Conservation (phyloP, 1,140 invertebrate species). For the Palaemon carinicauda region DNA sequence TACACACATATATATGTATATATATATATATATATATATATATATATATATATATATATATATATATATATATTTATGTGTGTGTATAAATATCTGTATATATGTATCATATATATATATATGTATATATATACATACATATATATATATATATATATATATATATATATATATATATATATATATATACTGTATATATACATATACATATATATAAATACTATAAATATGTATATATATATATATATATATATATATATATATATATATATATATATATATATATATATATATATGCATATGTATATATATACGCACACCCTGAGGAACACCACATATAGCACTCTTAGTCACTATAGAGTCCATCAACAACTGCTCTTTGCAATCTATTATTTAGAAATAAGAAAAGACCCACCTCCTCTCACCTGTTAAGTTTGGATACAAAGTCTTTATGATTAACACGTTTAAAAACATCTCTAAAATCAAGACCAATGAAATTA, state of each 20-base stretch:
- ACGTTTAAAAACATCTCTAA: no score
- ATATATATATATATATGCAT: no score
- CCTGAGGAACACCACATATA: no score
- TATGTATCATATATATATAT: neutral
- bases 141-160: neutral
- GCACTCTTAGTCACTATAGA: no score
- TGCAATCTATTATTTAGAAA: no score
- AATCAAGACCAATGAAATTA: no score
- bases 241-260: neutral
- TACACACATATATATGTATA: neutral
- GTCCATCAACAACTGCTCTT: no score
- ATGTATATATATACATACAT: neutral
- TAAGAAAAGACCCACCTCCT: no score
- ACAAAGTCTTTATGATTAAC: no score
- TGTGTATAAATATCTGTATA: neutral
- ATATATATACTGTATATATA: neutral
- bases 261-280: no score
- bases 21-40: neutral
- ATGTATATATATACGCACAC: no score
- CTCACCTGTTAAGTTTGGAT: no score
- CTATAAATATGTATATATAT: neutral
- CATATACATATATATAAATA: neutral
- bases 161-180: neutral
- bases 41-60: neutral
- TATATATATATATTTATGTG: neutral